phyloP scores from a whole-genome alignment of 1,140 invertebrate species.

The Steinernema khuongi region DNA sequence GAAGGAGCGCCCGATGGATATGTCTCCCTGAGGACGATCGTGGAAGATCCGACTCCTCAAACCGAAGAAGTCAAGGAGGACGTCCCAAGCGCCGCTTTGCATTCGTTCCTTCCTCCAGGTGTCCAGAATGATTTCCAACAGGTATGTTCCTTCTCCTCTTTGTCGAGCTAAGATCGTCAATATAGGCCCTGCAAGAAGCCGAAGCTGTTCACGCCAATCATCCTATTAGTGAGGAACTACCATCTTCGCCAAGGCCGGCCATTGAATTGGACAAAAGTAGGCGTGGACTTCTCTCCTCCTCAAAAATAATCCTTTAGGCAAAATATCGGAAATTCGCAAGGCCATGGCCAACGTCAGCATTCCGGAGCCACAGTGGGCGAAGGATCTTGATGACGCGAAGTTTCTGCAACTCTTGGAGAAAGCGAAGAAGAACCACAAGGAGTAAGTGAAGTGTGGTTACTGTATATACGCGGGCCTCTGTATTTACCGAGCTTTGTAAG shows the following conservation, averaged over 20 bases:
- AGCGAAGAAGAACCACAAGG: not conserved
- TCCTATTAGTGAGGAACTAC: not conserved
- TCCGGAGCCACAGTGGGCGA: not conserved
- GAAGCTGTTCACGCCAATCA: not conserved
- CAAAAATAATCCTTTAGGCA: not conserved
- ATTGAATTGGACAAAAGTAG: not conserved
- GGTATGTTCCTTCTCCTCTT: not conserved
- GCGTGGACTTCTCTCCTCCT: not conserved
- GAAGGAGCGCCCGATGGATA: constrained; percentile 1
- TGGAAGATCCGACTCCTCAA: not conserved
- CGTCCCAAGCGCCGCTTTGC: not conserved
- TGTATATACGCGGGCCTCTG: not conserved
- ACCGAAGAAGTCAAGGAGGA: not conserved
- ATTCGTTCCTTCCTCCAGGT: not conserved
- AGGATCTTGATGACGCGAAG: not conserved
- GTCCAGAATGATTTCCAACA: not conserved
- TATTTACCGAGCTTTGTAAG: not conserved
- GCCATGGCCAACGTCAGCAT: constrained; percentile 5
- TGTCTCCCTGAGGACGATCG: not conserved
- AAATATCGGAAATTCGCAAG: constrained; percentile 1
- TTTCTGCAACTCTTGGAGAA: not conserved
- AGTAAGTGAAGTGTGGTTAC: not conserved
- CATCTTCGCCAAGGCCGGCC: not conserved
- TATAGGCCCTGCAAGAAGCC: not conserved
- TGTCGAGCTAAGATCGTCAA: not conserved